Base-by-base conservation (phyloP, 1,140 invertebrate species). In the Lordiphosa collinella region DNA sequence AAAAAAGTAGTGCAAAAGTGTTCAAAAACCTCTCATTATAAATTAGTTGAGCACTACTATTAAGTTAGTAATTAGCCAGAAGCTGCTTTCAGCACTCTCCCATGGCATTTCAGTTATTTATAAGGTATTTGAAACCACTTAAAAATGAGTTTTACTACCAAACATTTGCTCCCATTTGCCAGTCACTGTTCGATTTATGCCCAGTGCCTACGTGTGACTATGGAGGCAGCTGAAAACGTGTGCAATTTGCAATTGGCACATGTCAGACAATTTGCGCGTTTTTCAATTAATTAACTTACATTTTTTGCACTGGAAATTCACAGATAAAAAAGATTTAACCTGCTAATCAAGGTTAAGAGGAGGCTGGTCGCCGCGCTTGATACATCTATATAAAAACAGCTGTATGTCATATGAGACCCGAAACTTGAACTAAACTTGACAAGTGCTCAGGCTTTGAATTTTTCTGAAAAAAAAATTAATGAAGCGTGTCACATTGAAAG, bases 241-340 rank as follows among this genome's bases (percentile, higher is more conserved):
- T 67, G 59, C 46, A 47, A 56, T 58, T 67, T 51, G 53, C 63
- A 71, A 62, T 67, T 73, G 57, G 38, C 62, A 66, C 61, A 66
- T 76, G 41, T 52, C 44, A 35, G 22, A 46, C 44, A 43, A 18
- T 54, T 51, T 54, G 73, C 76, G 66, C 67, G 35, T 64, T 71
- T 71, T 71, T 84, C 71, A 82, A 76, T 84, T 82, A 84, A 84
- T 82, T 84, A 76, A 84, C 71, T 68, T 49, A 29, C 46, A 50
- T 62, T 2, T 47, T 61, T 70, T 38, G 48, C 65, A 49, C 35
- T 60, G 71, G 71, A 80, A 82, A 75, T 69, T 75, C 75, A 82
- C 63, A 52, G 54, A 44, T 44, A 44, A 29, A 29, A 44, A 49
- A 56, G 57, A 76, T 52, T 79, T 68, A 76, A 82, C 61, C 70